Conservation (phyloP, 2,888 invertebrate species). For the Oxyteleia sp. region DNA sequence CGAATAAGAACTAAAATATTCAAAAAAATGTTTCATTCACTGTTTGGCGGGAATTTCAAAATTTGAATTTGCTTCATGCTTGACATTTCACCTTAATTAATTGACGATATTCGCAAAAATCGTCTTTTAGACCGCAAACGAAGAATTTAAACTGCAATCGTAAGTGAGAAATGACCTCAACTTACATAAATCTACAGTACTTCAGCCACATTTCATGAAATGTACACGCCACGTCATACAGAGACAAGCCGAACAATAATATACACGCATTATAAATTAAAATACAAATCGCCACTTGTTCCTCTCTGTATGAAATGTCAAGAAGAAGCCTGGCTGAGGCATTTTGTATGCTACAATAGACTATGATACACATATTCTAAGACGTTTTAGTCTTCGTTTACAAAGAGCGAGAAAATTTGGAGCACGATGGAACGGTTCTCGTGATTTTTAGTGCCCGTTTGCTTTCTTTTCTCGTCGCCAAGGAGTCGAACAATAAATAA, state of each 20-base stretch:
- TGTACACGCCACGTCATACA: constrained; percentile 35
- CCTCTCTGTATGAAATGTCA: constrained; percentile 26
- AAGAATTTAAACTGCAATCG: too few species aligned
- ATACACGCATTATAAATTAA: constrained; percentile 41
- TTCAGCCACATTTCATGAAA: constrained; percentile 28
- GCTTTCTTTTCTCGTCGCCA: constrained; percentile 25
- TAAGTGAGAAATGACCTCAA: too few species aligned
- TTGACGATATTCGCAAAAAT: too few species aligned
- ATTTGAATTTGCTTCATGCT: too few species aligned
- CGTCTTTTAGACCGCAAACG: too few species aligned
- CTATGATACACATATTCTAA: constrained; percentile 42
- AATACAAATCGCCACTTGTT: constrained; percentile 25
- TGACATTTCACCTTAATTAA: too few species aligned
- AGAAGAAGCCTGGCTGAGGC: constrained; percentile 2
- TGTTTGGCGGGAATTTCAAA: too few species aligned
- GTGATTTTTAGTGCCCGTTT: background rate
- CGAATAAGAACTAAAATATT: too few species aligned
- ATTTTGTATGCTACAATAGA: constrained; percentile 16
- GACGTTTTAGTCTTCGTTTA: constrained; percentile 11
- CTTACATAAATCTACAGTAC: constrained; percentile 49
- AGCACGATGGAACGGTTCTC: constrained; percentile 11
- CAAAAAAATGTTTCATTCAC: too few species aligned
- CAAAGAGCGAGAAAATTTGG: constrained; percentile 38
- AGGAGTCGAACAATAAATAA: constrained; percentile 49
- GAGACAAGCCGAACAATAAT: constrained; percentile 29